Evolutionary conservation across 2,888 invertebrate genomes (phyloP).

Genomic region (Acholoe squamosa): DNA sequence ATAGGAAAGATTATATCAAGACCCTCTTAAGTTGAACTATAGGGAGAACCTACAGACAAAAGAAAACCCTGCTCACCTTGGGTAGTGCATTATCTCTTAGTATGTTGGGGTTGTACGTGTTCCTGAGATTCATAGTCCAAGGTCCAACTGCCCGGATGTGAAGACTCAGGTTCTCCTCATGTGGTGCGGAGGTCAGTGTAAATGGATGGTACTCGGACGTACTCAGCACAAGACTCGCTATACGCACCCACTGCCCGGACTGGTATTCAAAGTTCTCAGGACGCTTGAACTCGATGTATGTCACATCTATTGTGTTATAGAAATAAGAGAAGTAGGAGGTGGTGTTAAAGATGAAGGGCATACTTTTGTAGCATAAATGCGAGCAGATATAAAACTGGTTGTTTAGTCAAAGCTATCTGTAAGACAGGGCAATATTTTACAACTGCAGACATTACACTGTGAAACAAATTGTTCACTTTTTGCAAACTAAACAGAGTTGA

Average conservation of each 20-base stretch:
- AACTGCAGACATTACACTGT: no score
- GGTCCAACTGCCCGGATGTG: conserved; percentile 87
- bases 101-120: conserved; percentile 78
- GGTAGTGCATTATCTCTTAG: conserved; percentile 71
- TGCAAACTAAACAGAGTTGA: no score
- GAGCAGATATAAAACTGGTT: no score
- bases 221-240: conserved; percentile 85
- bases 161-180: conserved; percentile 85
- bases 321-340: no score
- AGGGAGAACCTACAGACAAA: no score
- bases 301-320: conserved; percentile 84
- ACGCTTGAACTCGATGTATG: conserved; percentile 85
- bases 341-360: no score
- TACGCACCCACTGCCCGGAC: conserved; percentile 87
- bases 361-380: no score
- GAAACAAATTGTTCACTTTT: no score
- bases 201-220: conserved; percentile 87
- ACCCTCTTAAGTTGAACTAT: no score
- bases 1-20: no score
- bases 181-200: conserved; percentile 87
- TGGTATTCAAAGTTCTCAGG: conserved; percentile 86
- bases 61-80: conserved; percentile 70
- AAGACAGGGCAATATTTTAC: no score
- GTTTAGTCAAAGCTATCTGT: no score
- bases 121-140: conserved; percentile 86